Base-by-base conservation (phyloP, 1,140 invertebrate genomes). In the Aphaenogaster floridana region DNA sequence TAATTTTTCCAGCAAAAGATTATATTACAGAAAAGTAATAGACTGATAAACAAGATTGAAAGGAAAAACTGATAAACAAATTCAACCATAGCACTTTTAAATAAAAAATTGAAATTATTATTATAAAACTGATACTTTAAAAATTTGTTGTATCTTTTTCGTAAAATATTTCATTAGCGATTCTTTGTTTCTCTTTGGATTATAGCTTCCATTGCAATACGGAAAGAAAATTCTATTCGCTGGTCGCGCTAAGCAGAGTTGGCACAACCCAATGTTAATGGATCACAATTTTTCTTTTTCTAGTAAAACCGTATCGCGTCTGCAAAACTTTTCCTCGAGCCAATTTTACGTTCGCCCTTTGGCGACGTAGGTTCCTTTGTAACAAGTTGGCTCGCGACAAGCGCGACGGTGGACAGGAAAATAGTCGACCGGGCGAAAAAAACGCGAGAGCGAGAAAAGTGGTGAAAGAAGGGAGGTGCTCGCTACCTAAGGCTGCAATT, bases 321-420 rank as follows among this genome's bases (percentile, higher is more conserved):
- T 79, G 52, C 79, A 69, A 90, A 90, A 90, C 88, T 88, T 90
- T 90, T 66, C 72, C 88, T 85, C 89, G 57, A 88, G 88, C 88
- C 88, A 90, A 90, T 90, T 90, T 90, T 90, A 89, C 83, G 79
- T 88, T 90, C 79, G 79, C 89, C 88, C 88, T 90, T 90, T 90
- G 88, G 86, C 86, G 76, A 89, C 78, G 61, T 66, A 71, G 68
- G 78, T 87, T 86, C 88, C 86, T 90, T 90, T 90, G 86, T 88
- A 89, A 90, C 89, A 90, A 90, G 79, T 90, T 90, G 61, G 34
- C 74, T 45, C 80, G 68, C 89, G 59, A 86, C 86, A 61, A 83
- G 78, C 86, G 78, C 83, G 83, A 86, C 76, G 76, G 50, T 77
- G 83, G 76, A 79, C 72, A 86, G 83, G 61, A 86, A 86, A 79